Percentiles rank a stretch among this genome's conserved stretches.
phyloP scores from a whole-genome alignment of 1,140 invertebrate genomes.

The Caerostris darwini region DNA sequence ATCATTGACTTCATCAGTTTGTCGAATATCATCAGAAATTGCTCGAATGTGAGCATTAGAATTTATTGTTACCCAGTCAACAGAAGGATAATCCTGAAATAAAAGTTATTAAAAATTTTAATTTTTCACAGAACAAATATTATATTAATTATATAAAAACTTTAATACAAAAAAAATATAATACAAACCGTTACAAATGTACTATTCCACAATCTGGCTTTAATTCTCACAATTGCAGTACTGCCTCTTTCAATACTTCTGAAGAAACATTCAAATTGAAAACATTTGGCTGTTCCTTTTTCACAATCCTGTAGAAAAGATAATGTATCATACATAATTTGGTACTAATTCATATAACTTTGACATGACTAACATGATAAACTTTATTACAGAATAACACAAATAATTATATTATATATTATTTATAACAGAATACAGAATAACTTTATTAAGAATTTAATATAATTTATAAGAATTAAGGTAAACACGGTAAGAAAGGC shows the following conservation, averaged over 20 bases:
- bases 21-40: conserved; percentile 87
- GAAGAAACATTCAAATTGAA: conserved; percentile 90
- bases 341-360: too few relatives aligned
- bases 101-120: background rate
- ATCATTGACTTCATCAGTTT: conserved; percentile 86
- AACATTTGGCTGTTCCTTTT: conserved; percentile 90
- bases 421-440: too few relatives aligned
- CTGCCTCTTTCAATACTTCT: conserved; percentile 88
- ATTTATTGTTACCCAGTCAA: conserved; percentile 90
- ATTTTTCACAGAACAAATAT: too few relatives aligned
- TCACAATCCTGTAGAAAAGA: conserved; percentile 87
- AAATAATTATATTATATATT: too few relatives aligned
- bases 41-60: conserved; percentile 89
- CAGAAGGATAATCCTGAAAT: conserved; percentile 88
- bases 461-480: too few relatives aligned
- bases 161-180: background rate
- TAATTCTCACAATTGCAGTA: conserved; percentile 89
- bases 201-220: conserved; percentile 93
- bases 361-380: too few relatives aligned
- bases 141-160: too few relatives aligned
- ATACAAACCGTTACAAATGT: conserved; percentile 85
- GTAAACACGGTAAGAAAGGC: too few relatives aligned
- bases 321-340: too few relatives aligned
- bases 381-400: too few relatives aligned
- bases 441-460: too few relatives aligned